Percentiles rank a stretch among this genome's conserved stretches.
Conservation (phyloP, 2,797 vertebrate species). For the Rhinoraja longicauda region DNA sequence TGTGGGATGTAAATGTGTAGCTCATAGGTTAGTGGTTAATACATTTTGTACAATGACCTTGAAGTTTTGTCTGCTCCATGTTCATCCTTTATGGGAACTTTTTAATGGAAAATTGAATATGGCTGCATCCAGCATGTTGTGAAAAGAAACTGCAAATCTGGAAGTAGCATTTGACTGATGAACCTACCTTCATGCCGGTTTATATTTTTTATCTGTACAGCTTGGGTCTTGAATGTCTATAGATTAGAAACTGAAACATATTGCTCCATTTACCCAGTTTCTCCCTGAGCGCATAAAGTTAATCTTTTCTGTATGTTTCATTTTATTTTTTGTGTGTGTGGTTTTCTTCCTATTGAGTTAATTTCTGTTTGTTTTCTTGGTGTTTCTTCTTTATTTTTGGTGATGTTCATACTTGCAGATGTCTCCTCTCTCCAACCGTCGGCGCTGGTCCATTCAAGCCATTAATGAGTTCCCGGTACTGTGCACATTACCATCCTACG, state of each 20-base stretch:
- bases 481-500: slow-evolving; percentile 65
- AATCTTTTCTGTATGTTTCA: slow-evolving; percentile 53
- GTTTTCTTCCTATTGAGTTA: background rate
- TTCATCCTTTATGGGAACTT: background rate
- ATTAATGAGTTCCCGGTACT: slow-evolving; percentile 97
- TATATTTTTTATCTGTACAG: background rate
- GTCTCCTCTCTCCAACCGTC: slow-evolving; percentile 82
- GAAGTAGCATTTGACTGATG: background rate
- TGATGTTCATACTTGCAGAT: slow-evolving; percentile 66
- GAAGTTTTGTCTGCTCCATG: background rate
- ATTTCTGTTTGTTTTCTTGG: slow-evolving; percentile 48
- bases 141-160: background rate
- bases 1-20: background rate
- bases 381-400: slow-evolving; percentile 52
- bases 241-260: background rate
- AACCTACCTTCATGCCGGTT: background rate
- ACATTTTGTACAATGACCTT: background rate
- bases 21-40: background rate
- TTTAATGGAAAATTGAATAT: too few species aligned
- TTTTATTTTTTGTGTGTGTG: slow-evolving; percentile 46
- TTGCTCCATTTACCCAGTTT: background rate
- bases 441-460: slow-evolving; percentile 96
- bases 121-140: background rate
- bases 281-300: slow-evolving; percentile 34
- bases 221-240: background rate